Percentiles rank a stretch among this genome's conserved stretches.
phyloP scores from a whole-genome alignment of 2,888 invertebrate species.

The Phalera bucephala region DNA sequence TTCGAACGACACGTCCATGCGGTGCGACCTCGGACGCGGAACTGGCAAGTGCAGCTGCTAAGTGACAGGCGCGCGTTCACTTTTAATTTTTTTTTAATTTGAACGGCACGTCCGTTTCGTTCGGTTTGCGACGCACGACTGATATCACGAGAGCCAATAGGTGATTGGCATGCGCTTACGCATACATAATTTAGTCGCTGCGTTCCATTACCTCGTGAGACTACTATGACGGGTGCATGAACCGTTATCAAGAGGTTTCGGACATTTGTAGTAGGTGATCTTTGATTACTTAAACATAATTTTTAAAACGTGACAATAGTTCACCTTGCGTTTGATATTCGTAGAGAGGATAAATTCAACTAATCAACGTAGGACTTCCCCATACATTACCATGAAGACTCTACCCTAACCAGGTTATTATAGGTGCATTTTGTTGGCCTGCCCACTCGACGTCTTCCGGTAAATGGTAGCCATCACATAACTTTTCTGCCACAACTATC shows the following conservation, averaged over 20 bases:
- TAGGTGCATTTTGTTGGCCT: too few relatives aligned
- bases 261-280: constrained; percentile 8
- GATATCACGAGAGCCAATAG: constrained; percentile 31
- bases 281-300: not conserved
- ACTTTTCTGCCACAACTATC: too few relatives aligned
- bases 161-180: constrained; percentile 37
- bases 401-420: too few relatives aligned
- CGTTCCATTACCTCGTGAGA: constrained; percentile 37
- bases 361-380: too few relatives aligned
- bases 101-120: constrained; percentile 34
- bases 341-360: too few relatives aligned
- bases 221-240: constrained; percentile 44
- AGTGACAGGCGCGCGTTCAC: constrained; percentile 31
- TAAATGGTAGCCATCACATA: too few relatives aligned
- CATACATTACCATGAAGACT: too few relatives aligned
- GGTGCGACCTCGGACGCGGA: not conserved
- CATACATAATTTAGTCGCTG: constrained; percentile 32
- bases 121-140: constrained; percentile 39
- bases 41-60: not conserved
- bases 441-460: too few relatives aligned
- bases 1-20: not conserved
- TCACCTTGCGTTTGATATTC: too few relatives aligned
- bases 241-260: constrained; percentile 42
- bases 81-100: constrained; percentile 31
- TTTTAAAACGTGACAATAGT: too few relatives aligned